Evolutionary conservation across 2,797 vertebrate species (phyloP).

Genomic region (Carapus acus): DNA sequence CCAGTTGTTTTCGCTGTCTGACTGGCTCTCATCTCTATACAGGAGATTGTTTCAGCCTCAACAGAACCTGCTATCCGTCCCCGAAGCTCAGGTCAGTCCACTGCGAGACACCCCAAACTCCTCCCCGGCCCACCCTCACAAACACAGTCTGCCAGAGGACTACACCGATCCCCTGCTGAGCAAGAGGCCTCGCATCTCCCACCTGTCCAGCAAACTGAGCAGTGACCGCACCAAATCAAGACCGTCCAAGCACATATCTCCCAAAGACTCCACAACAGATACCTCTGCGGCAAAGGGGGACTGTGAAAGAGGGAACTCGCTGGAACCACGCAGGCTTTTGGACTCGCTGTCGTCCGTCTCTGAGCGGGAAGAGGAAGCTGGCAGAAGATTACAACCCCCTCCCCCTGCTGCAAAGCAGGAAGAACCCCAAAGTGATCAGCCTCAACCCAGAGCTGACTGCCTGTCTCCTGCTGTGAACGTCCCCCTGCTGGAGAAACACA

Average conservation of each 20-base stretch:
- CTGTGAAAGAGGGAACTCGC: slow-evolving; percentile 27
- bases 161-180: slow-evolving; percentile 79
- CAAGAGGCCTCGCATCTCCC: slow-evolving; percentile 86
- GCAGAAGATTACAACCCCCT: slow-evolving; percentile 59
- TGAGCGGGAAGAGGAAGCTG: slow-evolving; percentile 48
- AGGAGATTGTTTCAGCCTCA: slow-evolving; percentile 82
- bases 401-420: slow-evolving; percentile 56
- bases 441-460: slow-evolving; percentile 38
- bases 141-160: slow-evolving; percentile 72
- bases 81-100: slow-evolving; percentile 76
- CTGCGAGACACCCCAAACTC: slow-evolving; percentile 75
- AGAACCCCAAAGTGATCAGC: slow-evolving; percentile 22
- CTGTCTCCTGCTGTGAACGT: slow-evolving; percentile 15
- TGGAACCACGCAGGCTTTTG: slow-evolving; percentile 69
- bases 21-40: slow-evolving; percentile 12
- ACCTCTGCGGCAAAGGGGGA: slow-evolving; percentile 26
- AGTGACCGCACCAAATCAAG: slow-evolving; percentile 59
- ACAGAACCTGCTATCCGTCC: slow-evolving; percentile 67
- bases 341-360: slow-evolving; percentile 76
- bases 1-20: no score
- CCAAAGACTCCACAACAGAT: not conserved
- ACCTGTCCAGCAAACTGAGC: slow-evolving; percentile 68
- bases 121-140: slow-evolving; percentile 75
- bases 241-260: slow-evolving; percentile 50
- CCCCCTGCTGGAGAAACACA: slow-evolving; percentile 33